phyloP scores from a whole-genome alignment of 2,888 invertebrate genomes.

The Drosophila quasianomalipes region DNA sequence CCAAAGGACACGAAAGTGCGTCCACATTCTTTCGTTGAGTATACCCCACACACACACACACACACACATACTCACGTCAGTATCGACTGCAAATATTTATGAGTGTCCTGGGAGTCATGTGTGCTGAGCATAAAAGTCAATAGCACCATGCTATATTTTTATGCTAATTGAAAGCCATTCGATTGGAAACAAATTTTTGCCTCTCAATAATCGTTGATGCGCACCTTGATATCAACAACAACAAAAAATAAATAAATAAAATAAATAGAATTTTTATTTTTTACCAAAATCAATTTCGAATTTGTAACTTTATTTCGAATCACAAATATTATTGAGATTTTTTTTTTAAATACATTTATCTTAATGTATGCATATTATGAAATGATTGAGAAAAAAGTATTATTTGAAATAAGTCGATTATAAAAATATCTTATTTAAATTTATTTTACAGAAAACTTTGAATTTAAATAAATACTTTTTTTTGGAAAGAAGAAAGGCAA shows the following conservation, averaged over 20 bases:
- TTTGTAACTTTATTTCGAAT: not conserved
- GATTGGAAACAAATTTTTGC: conserved; percentile 70
- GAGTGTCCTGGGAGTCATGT: conserved; percentile 60
- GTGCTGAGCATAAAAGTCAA: conserved; percentile 39
- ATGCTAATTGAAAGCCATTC: conserved; percentile 84
- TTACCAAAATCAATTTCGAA: not conserved
- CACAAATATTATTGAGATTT: not conserved
- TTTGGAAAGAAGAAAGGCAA: no score
- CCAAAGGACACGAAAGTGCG: conserved; percentile 63
- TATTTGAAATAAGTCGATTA: not conserved
- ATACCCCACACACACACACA: not conserved
- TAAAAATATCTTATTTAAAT: not conserved
- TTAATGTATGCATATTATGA: no score
- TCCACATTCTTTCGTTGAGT: conserved; percentile 34
- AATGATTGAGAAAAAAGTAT: not conserved
- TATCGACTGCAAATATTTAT: conserved; percentile 61
- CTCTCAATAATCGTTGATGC: conserved; percentile 32
- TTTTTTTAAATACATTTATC: not conserved
- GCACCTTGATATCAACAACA: conserved; percentile 16
- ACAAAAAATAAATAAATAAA: not conserved
- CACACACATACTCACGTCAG: conserved; percentile 4
- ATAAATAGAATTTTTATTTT: not conserved
- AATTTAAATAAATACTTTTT: not conserved
- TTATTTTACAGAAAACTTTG: no score
- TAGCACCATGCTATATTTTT: conserved; percentile 76